Base-by-base conservation (phyloP, 2,888 invertebrate genomes). In the Drosophila tanythrix region DNA sequence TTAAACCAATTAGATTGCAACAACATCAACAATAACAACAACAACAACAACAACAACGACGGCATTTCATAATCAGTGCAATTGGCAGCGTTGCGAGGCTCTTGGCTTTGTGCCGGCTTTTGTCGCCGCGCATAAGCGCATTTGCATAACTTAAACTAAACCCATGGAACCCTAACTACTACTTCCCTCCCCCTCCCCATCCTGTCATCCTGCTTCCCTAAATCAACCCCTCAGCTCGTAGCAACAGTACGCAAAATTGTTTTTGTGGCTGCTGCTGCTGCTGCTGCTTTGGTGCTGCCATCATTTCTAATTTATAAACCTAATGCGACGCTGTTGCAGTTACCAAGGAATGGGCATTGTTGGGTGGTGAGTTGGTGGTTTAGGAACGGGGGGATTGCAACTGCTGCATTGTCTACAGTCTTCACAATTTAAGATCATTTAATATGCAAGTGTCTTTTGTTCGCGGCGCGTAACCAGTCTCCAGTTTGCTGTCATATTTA, bases 251-350 rank as follows among this genome's bases (percentile, higher is more conserved):
- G 63, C 38, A 52, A 60, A 36, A 60, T 52, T 36, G 62, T 74
- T 74, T 77, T 82, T 70, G 74, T 72, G 71, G 74, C 65, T 57
- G 74, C 31, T 62, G 61, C 83, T 67, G 74, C 65, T 60, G 74
- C 67, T 59, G 72, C 46, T 63, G 66, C 86, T 64, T 66, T 59
- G 65, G 79, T 2, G 7, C n/a, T 68, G 64, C 82, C 88, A 87
- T 88, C 89, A 89, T 89, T 89, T 82, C 86, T 89, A 88, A 89
- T 88, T 88, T 89, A 88, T 89, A 83, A 89, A 89, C 64, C 80
- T 85, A 85, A 88, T 82, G 88, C 88, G 76, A 75, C 76, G 88
- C 80, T 80, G 75, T 76, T 72, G 83, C 83, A 81, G 77, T 71
- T 56, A 38, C 48, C n/a, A 5, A 7, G 38, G 38, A 4, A n/a